Evolutionary conservation across 2,888 invertebrate genomes (phyloP).

Genomic region (Deilephila porcellus): DNA sequence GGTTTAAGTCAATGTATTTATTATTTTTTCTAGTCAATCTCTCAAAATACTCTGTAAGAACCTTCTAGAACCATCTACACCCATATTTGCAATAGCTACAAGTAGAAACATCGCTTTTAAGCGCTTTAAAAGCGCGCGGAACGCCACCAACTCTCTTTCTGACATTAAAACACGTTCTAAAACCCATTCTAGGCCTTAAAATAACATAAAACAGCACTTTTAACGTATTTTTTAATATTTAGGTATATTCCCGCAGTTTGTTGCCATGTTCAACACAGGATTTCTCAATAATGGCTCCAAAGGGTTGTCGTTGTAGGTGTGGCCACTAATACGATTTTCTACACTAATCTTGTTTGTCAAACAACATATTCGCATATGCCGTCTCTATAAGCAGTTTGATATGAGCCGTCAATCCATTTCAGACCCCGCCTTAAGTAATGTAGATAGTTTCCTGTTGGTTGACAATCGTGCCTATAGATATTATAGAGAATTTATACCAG

Average conservation of each 20-base stretch:
- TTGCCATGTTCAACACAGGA: conserved; percentile 2
- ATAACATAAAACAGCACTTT: background rate
- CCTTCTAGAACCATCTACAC: background rate
- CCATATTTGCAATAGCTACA: background rate
- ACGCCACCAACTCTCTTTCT: background rate
- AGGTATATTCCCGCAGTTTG: background rate
- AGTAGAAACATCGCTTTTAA: background rate
- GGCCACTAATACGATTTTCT: conserved; percentile 69
- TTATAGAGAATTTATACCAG: background rate
- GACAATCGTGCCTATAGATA: background rate
- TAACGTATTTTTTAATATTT: background rate
- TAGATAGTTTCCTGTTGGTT: conserved; percentile 2
- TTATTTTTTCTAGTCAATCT: background rate
- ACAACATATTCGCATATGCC: conserved; percentile 65
- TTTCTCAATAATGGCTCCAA: background rate
- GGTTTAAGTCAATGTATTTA: background rate
- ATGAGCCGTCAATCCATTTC: conserved; percentile 50
- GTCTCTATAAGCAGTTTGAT: conserved; percentile 41
- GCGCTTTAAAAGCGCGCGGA: background rate
- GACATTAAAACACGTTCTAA: background rate
- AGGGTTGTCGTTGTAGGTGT: conserved; percentile 54
- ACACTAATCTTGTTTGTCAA: conserved; percentile 61
- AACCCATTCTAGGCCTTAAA: background rate
- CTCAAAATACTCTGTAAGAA: background rate
- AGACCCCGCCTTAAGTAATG: conserved; percentile 38